These are phyloP conservation scores for Ictalurus punctatus DNA, from an alignment of 2,113 vertebrate species.

Conservation along the genomic window DNA sequence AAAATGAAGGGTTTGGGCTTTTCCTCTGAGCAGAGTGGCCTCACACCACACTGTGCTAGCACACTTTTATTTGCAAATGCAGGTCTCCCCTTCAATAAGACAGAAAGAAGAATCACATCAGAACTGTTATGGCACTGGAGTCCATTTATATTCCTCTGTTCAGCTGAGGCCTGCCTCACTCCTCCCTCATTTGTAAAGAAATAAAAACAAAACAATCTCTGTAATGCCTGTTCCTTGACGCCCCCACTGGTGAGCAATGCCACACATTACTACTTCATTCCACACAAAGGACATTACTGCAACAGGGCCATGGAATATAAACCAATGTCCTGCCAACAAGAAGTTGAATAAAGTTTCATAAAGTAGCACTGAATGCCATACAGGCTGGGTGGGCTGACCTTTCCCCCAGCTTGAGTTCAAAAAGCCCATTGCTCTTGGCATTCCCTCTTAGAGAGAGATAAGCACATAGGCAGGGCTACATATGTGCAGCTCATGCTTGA, in stretches of 20 bases:
- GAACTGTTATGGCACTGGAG: constrained; percentile 24
- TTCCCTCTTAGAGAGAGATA: constrained; percentile 73
- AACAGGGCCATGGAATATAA: constrained; percentile 32
- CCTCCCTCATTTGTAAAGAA: constrained; percentile 42
- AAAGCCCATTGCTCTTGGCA: constrained; percentile 48
- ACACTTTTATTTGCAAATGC: constrained; percentile 43
- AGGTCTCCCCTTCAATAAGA: constrained; percentile 37
- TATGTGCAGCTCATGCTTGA: constrained; percentile 68
- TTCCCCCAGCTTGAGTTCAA: constrained; percentile 16
- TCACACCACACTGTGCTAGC: not conserved
- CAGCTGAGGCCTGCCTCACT: not conserved
- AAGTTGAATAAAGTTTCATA: constrained; percentile 26
- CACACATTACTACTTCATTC: constrained; percentile 22
- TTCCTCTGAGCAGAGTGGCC: constrained; percentile 1
- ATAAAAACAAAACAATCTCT: constrained; percentile 45
- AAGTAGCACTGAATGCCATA: not conserved
- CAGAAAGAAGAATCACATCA: constrained; percentile 24
- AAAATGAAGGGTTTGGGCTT: constrained; percentile 3
- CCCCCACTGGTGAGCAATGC: constrained; percentile 9
- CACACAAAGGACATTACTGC: not conserved
- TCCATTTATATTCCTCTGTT: constrained; percentile 37
- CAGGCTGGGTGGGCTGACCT: constrained; percentile 22
- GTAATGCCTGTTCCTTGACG: constrained; percentile 6
- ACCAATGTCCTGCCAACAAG: not conserved
- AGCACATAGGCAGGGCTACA: constrained; percentile 71